Evolutionary conservation across 1,140 invertebrate species (phyloP).

Genomic region (Stenopsyche tienmushanensis): DNA sequence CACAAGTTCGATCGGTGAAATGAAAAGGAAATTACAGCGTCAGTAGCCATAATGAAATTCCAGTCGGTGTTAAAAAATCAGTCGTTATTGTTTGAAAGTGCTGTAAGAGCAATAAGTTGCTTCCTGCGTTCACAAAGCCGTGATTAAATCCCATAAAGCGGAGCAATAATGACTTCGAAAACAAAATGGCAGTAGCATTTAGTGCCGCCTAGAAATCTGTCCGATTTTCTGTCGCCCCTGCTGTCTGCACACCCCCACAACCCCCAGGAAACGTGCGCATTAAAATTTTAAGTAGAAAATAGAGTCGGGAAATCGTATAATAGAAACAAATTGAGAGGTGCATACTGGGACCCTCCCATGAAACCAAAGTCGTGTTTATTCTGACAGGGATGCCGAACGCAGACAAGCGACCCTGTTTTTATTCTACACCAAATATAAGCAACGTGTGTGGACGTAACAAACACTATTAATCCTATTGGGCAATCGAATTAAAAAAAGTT

Average conservation of each 20-base stretch:
- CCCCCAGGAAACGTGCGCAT: constrained; percentile 28
- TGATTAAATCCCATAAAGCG: constrained; percentile 37
- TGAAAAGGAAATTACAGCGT: no score
- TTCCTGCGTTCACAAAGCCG: constrained; percentile 35
- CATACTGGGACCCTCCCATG: constrained; percentile 11
- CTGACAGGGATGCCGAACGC: not conserved
- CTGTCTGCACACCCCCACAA: constrained; percentile 8
- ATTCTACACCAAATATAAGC: no score
- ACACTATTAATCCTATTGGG: no score
- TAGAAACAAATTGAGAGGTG: constrained; percentile 41
- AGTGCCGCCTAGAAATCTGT: constrained; percentile 30
- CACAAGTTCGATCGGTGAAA: no score
- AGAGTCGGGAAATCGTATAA: constrained; percentile 39
- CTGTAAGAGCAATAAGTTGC: constrained; percentile 22
- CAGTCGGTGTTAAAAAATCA: no score
- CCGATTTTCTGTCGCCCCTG: no score
- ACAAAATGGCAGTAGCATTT: constrained; percentile 30
- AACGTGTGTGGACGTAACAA: no score
- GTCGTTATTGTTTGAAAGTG: not conserved
- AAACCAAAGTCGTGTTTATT: constrained; percentile 3
- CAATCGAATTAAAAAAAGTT: no score
- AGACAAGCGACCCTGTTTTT: no score
- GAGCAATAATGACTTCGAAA: constrained; percentile 11
- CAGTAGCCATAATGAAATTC: no score
- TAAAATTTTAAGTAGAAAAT: constrained; percentile 41